Conservation (phyloP, 2,888 invertebrate genomes). For the Thereva nobilitata region DNA sequence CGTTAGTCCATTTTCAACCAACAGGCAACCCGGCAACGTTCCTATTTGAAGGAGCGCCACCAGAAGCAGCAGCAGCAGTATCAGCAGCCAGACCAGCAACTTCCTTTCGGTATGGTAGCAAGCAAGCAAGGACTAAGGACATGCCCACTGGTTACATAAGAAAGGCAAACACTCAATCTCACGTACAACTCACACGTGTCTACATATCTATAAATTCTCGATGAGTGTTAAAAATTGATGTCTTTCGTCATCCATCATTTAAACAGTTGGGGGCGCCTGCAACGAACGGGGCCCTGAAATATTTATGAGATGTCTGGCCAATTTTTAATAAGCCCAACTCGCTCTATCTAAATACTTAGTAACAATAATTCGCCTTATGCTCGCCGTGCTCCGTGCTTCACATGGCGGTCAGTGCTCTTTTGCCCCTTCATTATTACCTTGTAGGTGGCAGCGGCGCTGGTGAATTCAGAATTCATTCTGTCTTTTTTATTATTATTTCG, state of each 20-base stretch:
- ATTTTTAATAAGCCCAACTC: conserved; percentile 48
- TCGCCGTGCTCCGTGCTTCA: conserved; percentile 35
- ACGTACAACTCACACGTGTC: conserved; percentile 25
- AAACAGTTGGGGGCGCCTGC: conserved; percentile 42
- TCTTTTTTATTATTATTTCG: conserved; percentile 30
- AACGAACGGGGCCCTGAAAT: conserved; percentile 45
- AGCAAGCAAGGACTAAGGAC: conserved; percentile 25
- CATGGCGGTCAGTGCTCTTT: conserved; percentile 29
- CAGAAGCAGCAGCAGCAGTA: conserved; percentile 15
- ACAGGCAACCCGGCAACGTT: no score
- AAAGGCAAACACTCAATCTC: conserved; percentile 23
- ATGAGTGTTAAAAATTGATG: conserved; percentile 45
- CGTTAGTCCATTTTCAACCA: no score
- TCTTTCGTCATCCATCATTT: conserved; percentile 46
- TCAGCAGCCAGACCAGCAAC: conserved; percentile 20
- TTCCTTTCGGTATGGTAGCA: no score
- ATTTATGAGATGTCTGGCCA: conserved; percentile 50
- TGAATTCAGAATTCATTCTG: no score
- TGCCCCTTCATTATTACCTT: conserved; percentile 28
- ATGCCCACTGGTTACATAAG: conserved; percentile 31
- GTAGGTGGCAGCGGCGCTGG: not conserved
- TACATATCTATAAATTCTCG: conserved; percentile 40
- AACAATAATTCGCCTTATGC: conserved; percentile 40
- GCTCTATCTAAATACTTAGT: conserved; percentile 43
- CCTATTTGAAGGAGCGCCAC: no score